Evolutionary conservation across 1,140 invertebrate species (phyloP), one percentile per base, ranked within the genome.

Genomic region (Planococcus citri): DNA sequence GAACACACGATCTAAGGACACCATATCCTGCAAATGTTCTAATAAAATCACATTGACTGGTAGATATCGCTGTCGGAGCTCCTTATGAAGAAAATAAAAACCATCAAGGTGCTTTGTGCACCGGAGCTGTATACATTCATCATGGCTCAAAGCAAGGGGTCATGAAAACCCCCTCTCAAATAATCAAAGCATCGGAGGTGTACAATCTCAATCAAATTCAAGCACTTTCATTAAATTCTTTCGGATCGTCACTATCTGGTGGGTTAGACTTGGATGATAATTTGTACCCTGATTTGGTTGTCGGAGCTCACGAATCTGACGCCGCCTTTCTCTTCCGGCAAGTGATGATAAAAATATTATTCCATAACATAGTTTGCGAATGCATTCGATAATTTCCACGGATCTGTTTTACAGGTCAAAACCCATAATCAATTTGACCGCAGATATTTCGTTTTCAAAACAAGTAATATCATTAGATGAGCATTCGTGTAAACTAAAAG

Each of bases 41-140:
- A 33, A 3, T 33, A 12, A 33, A 33, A 33, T 33, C 3, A 33
- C 3, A 33, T 33, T 33, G 4, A 33, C 3, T n/a, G n/a, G n/a
- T 76, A 92, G 96, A 99, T 81, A 88, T 99, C 73, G 94, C 90
- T 9, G 92, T 98, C 37, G 96, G 95, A 14, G 95, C 95, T 1
- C 97, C 96, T 0, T 98, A 97, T 74, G 95, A 88, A 72, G 92
- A 92, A 20, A 81, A 88, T 68, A 91, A 86, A 12, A 20, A 22
- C 22, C 24, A 20, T 64, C 2, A 14, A 4, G 25, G 20, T 9
- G 21, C 60, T 24, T 14, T 17, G 60, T 12, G 3, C 21, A 80
- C 83, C 14, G 95, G 95, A 6, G 90, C 92, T 0, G 91, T 99
- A 1, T 98, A 95, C 78, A 92, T 98, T 71, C 98, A 88, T 77